Conservation (phyloP, 2,888 invertebrate species). For the Chloroclystis v-ata region DNA sequence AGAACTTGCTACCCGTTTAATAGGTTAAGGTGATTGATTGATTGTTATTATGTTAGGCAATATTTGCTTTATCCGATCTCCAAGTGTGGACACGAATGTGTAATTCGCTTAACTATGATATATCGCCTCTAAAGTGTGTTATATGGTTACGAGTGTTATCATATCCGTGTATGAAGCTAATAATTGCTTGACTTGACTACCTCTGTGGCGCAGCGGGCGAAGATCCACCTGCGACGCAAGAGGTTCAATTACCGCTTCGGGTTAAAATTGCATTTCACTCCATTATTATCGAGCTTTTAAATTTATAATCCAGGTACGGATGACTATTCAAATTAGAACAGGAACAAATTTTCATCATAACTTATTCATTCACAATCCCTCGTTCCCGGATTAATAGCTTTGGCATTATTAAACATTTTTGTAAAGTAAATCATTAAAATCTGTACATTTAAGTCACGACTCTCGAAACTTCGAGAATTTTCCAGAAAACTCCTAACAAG, state of each 20-base stretch:
- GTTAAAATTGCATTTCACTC: too few relatives aligned
- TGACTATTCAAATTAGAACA: too few relatives aligned
- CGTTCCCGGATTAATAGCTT: constrained; percentile 1
- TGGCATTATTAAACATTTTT: background rate
- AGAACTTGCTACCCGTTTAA: too few relatives aligned
- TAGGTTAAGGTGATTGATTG: constrained; percentile 3
- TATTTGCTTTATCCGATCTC: constrained; percentile 6
- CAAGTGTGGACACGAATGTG: constrained; percentile 9
- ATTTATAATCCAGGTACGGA: too few relatives aligned
- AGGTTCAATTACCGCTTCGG: too few relatives aligned
- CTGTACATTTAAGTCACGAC: background rate
- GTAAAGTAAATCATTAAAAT: background rate
- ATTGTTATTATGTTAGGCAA: constrained; percentile 11
- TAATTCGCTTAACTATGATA: constrained; percentile 20
- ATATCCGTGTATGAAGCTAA: too few relatives aligned
- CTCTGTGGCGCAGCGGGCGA: too few relatives aligned
- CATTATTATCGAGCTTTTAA: too few relatives aligned
- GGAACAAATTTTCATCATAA: too few relatives aligned
- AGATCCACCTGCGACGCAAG: too few relatives aligned
- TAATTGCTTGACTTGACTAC: too few relatives aligned
- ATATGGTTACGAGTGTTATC: too few relatives aligned
- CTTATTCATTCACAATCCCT: background rate
- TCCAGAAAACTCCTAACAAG: constrained; percentile 2
- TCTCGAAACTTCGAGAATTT: background rate
- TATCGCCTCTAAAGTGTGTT: constrained; percentile 5